Conservation (phyloP, 64 coral and sea anemone genomes). For the Actinia tenebrosa region DNA sequence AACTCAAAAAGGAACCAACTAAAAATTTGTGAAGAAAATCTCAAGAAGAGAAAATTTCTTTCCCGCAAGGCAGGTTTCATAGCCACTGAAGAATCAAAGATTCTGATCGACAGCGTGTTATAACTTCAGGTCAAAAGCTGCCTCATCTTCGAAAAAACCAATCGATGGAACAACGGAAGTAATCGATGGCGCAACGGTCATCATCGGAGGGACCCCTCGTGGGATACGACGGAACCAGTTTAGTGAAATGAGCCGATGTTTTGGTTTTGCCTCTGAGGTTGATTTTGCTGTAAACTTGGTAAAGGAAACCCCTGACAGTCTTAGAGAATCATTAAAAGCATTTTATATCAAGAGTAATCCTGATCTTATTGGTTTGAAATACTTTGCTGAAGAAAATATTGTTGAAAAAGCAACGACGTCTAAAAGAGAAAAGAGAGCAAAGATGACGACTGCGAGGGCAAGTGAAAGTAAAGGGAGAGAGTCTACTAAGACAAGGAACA, state of each 20-base stretch:
- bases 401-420: not conserved
- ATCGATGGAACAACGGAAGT: conserved; percentile 17
- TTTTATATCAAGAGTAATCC: conserved; percentile 51
- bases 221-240: conserved; percentile 65
- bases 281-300: conserved; percentile 46
- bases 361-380: conserved; percentile 20
- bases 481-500: not conserved
- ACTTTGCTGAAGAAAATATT: conserved; percentile 13
- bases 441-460: not conserved
- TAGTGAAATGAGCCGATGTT: conserved; percentile 33
- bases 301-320: not conserved
- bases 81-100: not conserved
- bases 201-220: conserved; percentile 54
- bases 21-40: too few relatives aligned
- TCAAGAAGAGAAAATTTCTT: too few relatives aligned
- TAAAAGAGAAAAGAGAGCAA: not conserved
- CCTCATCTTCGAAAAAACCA: not conserved
- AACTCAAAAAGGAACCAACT: too few relatives aligned
- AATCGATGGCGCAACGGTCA: conserved; percentile 41
- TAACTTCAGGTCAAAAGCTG: not conserved
- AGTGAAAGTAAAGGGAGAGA: not conserved
- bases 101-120: not conserved
- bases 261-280: conserved; percentile 55
- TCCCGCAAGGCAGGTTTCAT: not conserved
- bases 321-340: conserved; percentile 28